These are phyloP conservation scores for Folsomia candida DNA, from an alignment of 2,888 invertebrate genomes.

Conservation along the genomic window DNA sequence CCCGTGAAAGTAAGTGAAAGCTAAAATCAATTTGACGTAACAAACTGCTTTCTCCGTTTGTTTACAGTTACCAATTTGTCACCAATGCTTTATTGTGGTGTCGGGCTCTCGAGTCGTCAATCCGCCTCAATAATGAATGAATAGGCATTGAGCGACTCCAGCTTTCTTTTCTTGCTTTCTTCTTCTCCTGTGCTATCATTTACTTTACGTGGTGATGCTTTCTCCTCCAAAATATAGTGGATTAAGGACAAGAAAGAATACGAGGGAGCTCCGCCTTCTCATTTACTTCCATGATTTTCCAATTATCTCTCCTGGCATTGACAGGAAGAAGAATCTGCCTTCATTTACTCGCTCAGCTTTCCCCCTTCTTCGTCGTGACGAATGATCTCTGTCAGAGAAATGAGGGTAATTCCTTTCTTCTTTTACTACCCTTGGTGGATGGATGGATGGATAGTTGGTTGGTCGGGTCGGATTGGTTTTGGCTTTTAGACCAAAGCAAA, in stretches of 20 bases:
- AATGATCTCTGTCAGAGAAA: slow-evolving; percentile 7
- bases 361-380: background rate
- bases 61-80: background rate
- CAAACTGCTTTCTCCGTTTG: too few species aligned
- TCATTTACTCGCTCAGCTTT: background rate
- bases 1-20: too few species aligned
- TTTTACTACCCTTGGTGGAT: background rate
- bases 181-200: background rate
- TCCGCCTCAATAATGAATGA: too few species aligned
- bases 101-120: background rate
- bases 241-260: background rate
- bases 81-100: background rate
- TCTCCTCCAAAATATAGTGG: background rate
- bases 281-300: slow-evolving; percentile 22
- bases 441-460: too few species aligned
- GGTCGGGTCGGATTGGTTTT: too few species aligned
- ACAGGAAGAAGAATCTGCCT: slow-evolving; percentile 20
- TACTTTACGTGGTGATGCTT: background rate
- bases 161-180: background rate
- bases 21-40: too few species aligned
- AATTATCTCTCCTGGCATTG: slow-evolving; percentile 21
- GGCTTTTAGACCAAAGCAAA: background rate
- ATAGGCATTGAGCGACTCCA: too few species aligned
- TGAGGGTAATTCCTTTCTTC: background rate
- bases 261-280: slow-evolving; percentile 11